Base-by-base conservation (phyloP, 53 echinoderm and acorn worm genomes). In the Henricia sp. region DNA sequence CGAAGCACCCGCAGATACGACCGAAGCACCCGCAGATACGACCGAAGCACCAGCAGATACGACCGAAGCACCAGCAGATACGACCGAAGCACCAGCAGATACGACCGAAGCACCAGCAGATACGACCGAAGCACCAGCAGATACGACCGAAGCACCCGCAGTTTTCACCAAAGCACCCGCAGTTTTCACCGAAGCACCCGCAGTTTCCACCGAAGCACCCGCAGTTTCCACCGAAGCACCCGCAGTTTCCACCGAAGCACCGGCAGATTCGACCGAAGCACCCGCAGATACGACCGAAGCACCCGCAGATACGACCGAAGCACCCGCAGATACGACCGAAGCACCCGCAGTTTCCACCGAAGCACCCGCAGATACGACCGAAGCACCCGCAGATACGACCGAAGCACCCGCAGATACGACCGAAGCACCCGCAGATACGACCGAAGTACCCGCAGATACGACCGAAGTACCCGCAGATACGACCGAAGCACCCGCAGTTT, bases 381-480 rank as follows among this genome's bases (percentile, higher is more conserved):
- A 50, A 39, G 70, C 70, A 71, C 1, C 71, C 4, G 40, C 39
- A 84, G 66, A 43, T 4, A 10, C 76, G 17, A 55, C 32, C 11
- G 40, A 55, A 37, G 53, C 42, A 28, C 27, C 71, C 8, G 66
- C 20, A 42, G 66, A 43, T 4, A 10, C 76, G 17, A 55, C 32
- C 11, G 40, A 55, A 37, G 53, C 42, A 28, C 27, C 71, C 8
- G 27, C 44, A 23, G 42, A 30, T 23, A 4, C 71, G 23, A 70
- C 71, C 29, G 44, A 70, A 12, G 71, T 46, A 11, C 46, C 42
- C 8, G 32, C 29, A 70, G 77, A 11, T n/a, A 40, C 60, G 21
- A 38, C 77, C 16, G 26, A 6, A 14, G 41, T 24, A 59, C 26
- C 74, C 29, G 58, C 30, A 19, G 52, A 14, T 35, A 29, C 65